Evolutionary conservation across 2,888 invertebrate species (phyloP), one percentile per base, ranked within the genome.

Genomic region (Byasa hedistus): DNA sequence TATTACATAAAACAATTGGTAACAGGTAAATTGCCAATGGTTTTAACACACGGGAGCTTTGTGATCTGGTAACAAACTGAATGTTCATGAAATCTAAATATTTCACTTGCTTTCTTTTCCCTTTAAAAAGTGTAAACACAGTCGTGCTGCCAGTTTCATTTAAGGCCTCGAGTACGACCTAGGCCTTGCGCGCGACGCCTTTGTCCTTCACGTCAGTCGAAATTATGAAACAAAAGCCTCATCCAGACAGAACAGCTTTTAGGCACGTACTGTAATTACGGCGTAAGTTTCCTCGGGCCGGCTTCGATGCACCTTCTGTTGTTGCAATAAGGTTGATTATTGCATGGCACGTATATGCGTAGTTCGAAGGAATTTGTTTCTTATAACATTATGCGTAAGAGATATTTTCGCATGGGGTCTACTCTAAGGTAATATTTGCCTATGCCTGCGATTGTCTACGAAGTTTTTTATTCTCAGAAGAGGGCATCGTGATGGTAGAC

Each of bases 161-260:
- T 59, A 66, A 56, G 32, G 59, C 57, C 63, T 64, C 64, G 27
- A 67, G 67, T 60, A 51, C 24, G 51, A n/a, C 36, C 27, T 55
- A 54, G 27, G 32, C 22, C n/a, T 22, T 52, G 19, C 12, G 24
- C 32, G 32, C 24, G 27, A n/a, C 12, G 36, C 52, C 57, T 61
- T 56, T 65, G 77, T 77, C 79, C 79, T 80, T 78, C 77, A 74
- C 75, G 78, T 76, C 80, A 73, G 72, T 77, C 75, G 79, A 82
- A 84, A 80, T 78, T 78, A 74, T 78, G 74, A 82, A 83, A 86
- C 84, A 86, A 87, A 84, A 78, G 71, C 69, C 68, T 75, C 74
- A 71, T 69, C 71, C 80, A 82, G 81, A 83, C 82, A 80, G 81
- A 85, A 87, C 86, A 85, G 84, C 85, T 86, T 85, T 87, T 86